Evolutionary conservation across 2,888 invertebrate genomes (phyloP).

Genomic region (Napeogenes inachia): DNA sequence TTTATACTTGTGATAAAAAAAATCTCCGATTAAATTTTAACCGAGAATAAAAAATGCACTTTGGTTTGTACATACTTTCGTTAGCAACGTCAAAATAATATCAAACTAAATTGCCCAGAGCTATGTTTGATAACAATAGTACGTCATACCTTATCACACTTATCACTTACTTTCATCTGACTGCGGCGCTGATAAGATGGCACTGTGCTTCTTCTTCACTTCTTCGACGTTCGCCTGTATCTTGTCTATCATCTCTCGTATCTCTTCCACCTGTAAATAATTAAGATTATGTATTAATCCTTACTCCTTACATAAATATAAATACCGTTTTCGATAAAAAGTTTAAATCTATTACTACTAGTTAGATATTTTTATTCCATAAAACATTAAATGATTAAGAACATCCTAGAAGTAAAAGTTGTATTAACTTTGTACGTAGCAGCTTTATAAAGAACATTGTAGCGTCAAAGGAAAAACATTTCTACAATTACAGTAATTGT

Average conservation of each 20-base stretch:
- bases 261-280: conserved; percentile 94
- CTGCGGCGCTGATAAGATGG: conserved; percentile 98
- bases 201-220: conserved; percentile 99
- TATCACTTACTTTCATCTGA: conserved; percentile 96
- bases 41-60: too few species aligned
- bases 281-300: neutral
- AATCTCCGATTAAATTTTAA: too few species aligned
- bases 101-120: too few species aligned
- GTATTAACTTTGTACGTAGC: neutral
- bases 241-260: conserved; percentile 99
- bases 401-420: neutral
- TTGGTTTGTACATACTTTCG: too few species aligned
- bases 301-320: neutral
- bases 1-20: too few species aligned
- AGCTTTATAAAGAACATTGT: neutral
- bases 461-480: too few species aligned
- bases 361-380: too few species aligned
- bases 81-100: too few species aligned
- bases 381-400: neutral
- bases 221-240: conserved; percentile 99
- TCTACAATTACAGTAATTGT: conserved; percentile 21
- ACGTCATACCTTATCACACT: neutral
- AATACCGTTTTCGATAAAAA: neutral
- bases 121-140: too few species aligned
- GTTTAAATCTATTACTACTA: too few species aligned